Evolutionary conservation across 2,113 vertebrate genomes (phyloP).

Genomic region (Chionodraco myersi): DNA sequence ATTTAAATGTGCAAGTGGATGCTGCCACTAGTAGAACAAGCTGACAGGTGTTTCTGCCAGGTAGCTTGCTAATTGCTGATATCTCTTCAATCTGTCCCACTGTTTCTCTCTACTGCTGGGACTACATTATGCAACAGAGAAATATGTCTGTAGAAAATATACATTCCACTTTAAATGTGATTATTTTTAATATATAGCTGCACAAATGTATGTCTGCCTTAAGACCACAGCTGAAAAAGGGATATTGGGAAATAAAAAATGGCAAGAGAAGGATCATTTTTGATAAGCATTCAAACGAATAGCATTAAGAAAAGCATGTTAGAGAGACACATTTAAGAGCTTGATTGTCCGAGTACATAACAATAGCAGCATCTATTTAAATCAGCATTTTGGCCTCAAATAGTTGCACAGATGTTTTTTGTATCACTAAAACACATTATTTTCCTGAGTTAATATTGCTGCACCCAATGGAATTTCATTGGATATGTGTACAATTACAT

Average conservation of each 20-base stretch:
- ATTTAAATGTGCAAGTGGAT: constrained; percentile 5
- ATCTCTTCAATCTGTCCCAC: neutral
- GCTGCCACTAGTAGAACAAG: neutral
- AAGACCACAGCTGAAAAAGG: neutral
- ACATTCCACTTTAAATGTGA: neutral
- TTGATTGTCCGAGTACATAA: neutral
- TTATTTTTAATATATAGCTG: neutral
- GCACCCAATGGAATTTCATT: neutral
- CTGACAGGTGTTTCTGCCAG: neutral
- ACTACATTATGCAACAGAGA: neutral
- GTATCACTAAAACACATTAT: neutral
- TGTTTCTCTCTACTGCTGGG: neutral
- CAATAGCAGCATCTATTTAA: neutral
- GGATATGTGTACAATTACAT: neutral
- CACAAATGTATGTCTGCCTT: neutral
- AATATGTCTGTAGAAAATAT: constrained; percentile 16
- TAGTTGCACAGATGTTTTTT: neutral
- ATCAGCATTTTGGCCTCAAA: constrained; percentile 7
- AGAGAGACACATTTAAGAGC: constrained; percentile 3
- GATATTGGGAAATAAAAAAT: neutral
- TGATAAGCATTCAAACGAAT: neutral
- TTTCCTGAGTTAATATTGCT: neutral
- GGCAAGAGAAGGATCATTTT: neutral
- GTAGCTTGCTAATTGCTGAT: neutral
- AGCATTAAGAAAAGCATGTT: neutral